Base-by-base conservation (phyloP, 2,888 invertebrate genomes). In the Agriopis leucophaearia region DNA sequence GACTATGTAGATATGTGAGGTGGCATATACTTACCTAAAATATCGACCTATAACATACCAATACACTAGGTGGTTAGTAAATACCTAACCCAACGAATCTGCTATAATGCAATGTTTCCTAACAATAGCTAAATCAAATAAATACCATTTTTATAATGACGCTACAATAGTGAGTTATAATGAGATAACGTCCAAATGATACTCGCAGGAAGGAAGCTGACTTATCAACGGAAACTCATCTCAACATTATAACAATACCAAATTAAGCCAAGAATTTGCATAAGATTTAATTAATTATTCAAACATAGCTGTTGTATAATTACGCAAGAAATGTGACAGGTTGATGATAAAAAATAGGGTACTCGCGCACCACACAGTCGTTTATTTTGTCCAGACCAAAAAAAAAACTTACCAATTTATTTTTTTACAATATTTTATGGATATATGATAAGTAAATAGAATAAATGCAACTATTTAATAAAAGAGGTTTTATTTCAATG, bases 181-280 rank as follows among this genome's bases (percentile, higher is more conserved):
- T 64, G 42, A 44, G 65, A 70, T 73, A 75, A 58, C 67, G 64
- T 52, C 15, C 16, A 35, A 58, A 70, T 70, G 81, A 81, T 81
- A 69, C 60, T 52, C 59, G 74, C 77, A 82, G 91, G 91, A 91
- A 91, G 92, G 91, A 90, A 91, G 82, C 80, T 77, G 74, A 44
- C 44, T 80, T 90, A 90, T 89, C 90, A 87, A 76, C 87, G 90
- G 91, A 89, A 89, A 86, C 76, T 78, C 77, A 78, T 80, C 81
- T 82, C 77, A 74, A 35, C 76, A 73, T 65, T 73, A 71, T 72
- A 72, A 76, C 62, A 75, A 76, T 13, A 50, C 8, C 36, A 69
- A 74, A 73, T 63, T 76, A 59, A 73, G 71, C 75, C 62, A 73
- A 73, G 72, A 76, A 72, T 71, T 69, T 64, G 66, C 69, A 58